Evolutionary conservation across 1,140 invertebrate genomes (phyloP).

Genomic region (Eubasilissa regina): DNA sequence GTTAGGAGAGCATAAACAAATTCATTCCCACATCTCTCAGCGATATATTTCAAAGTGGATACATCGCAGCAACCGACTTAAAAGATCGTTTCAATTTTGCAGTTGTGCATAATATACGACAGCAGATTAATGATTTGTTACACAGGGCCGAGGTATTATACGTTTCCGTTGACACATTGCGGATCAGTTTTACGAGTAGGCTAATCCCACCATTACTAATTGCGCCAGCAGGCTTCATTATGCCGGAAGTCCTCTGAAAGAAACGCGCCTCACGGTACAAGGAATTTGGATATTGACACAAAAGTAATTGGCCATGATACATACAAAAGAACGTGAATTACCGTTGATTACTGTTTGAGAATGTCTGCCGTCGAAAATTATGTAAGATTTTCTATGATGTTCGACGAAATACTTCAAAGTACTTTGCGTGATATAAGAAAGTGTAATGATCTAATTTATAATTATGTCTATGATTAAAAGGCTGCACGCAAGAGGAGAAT

Average conservation of each 20-base stretch:
- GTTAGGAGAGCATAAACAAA: slow-evolving; percentile 39
- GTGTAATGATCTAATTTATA: too few species aligned
- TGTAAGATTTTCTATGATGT: not conserved
- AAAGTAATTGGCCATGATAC: slow-evolving; percentile 41
- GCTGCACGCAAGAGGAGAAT: too few species aligned
- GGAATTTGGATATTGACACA: slow-evolving; percentile 41
- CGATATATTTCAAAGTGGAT: not conserved
- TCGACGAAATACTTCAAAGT: not conserved
- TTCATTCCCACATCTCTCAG: not conserved
- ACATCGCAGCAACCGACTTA: not conserved
- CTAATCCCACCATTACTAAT: slow-evolving; percentile 41
- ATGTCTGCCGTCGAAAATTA: slow-evolving; percentile 26
- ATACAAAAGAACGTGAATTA: slow-evolving; percentile 34
- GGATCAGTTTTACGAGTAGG: slow-evolving; percentile 24
- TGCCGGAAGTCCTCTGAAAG: slow-evolving; percentile 46
- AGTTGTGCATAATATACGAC: not conserved
- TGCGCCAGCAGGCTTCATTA: slow-evolving; percentile 47
- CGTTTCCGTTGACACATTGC: not conserved
- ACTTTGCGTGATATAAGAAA: not conserved
- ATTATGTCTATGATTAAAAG: too few species aligned
- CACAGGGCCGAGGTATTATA: not conserved
- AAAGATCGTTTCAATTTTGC: slow-evolving; percentile 3
- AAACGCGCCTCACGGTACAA: slow-evolving; percentile 39
- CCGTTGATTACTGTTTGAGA: slow-evolving; percentile 33
- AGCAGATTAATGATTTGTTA: not conserved